Evolutionary conservation across 2,113 vertebrate species (phyloP), one percentile per base, ranked within the genome.

Genomic region (Bubo scandiacus): DNA sequence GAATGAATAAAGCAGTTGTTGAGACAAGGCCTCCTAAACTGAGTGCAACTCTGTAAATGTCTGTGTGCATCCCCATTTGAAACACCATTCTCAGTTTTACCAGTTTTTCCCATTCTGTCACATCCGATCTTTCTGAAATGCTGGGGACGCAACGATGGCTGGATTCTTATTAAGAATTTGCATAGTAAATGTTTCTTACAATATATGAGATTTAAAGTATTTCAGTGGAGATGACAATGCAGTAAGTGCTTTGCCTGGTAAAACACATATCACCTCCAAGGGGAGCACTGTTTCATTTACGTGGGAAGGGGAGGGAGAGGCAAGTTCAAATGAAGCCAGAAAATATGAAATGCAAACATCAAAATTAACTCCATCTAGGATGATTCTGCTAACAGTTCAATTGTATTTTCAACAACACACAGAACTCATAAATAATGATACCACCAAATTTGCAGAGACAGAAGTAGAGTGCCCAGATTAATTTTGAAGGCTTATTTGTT

Each of bases 61-160:
- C 51, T 40, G 8, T 6, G 18, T 16, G 15, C 9, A 47, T 20
- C 25, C 30, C 40, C 2, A 2, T 29, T 54, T 51, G 68, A 87
- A 94, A 74, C 27, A 71, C 2, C 29, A 17, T 58, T 54, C 71
- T 59, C 57, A 63, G 9, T n/a, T 70, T 67, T 67, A 62, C 19
- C 47, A 72, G 12, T 42, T 92, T 36, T 74, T 55, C 29, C 22
- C 27, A 42, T 47, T 79, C 65, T 36, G 27, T n/a, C 32, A 72
- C 3, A 6, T 22, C 23, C 5, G 4, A 10, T 52, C 16, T 38
- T 66, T 74, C 55, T 55, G 21, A 83, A 86, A 86, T 0, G 1
- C 47, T 51, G 58, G 34, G 10, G 32, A 6, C 27, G 74, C 23
- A 67, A 8, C 32, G n/a, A 45, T 0, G 0, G 58, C 0, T 52